Conservation (phyloP, 2,888 invertebrate genomes). For the Diaperis boleti region DNA sequence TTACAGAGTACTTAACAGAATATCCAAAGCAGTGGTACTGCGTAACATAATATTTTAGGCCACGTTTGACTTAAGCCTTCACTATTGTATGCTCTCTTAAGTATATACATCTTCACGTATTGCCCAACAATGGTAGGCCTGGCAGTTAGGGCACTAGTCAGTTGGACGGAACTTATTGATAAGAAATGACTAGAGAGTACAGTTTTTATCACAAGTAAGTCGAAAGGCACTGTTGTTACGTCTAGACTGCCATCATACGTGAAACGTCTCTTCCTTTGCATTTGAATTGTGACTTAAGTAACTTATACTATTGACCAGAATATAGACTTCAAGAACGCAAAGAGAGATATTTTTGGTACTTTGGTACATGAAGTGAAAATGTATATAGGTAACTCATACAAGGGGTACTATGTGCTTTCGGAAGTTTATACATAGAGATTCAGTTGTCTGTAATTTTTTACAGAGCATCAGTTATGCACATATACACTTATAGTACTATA, state of each 20-base stretch:
- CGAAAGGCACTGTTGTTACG: constrained; percentile 37
- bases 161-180: constrained; percentile 38
- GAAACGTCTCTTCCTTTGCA: constrained; percentile 20
- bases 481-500: constrained; percentile 32
- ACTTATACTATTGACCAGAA: constrained; percentile 29
- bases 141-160: constrained; percentile 27
- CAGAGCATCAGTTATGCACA: constrained; percentile 26
- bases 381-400: constrained; percentile 25
- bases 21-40: constrained; percentile 41
- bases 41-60: constrained; percentile 40
- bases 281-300: constrained; percentile 15
- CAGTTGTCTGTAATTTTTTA: constrained; percentile 5
- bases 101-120: constrained; percentile 30
- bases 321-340: constrained; percentile 7
- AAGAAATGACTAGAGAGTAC: constrained; percentile 40
- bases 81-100: constrained; percentile 11
- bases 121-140: constrained; percentile 1
- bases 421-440: constrained; percentile 30
- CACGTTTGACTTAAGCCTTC: constrained; percentile 10
- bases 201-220: constrained; percentile 35
- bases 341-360: constrained; percentile 12
- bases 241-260: constrained; percentile 14
- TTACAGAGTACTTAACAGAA: constrained; percentile 40
- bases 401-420: constrained; percentile 20
- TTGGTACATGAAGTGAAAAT: constrained; percentile 29